Base-by-base conservation (phyloP, 2,113 vertebrate genomes). In the Brevimyrus niger region DNA sequence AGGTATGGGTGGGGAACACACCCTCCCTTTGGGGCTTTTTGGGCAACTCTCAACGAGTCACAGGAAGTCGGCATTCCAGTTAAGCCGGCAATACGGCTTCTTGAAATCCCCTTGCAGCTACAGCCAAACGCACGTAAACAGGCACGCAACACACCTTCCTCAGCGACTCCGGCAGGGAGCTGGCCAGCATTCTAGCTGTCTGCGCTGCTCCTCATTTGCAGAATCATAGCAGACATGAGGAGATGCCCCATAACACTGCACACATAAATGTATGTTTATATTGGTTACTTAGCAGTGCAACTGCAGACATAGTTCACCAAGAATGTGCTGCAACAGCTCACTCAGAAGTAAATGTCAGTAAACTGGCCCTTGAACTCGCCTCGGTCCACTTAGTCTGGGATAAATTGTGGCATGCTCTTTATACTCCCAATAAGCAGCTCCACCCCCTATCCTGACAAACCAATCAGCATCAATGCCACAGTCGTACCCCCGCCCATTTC, bases 31-130 rank as follows among this genome's bases (percentile, higher is more conserved):
- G 27, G 90, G 92, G 92, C 89, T 92, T 90, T 31, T 91, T 89
- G 92, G 92, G 93, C 93, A 89, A 92, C 92, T 94, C 92, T 94
- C 88, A 92, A 93, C 93, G 93, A 92, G 93, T 93, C 91, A 93
- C 91, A 92, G 92, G 92, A 92, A 90, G 92, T 91, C 89, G 87
- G 92, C 90, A 93, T 93, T 93, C 92, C 92, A 93, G 90, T 89
- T 88, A 87, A 90, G 89, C 88, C 84, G 69, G 90, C 88, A 90
- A 27, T 47, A 44, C 88, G 11, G 15, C 69, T 53, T 82, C 31
- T 8, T 23, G 73, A 80, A 44, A 53, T 17, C 13, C 44, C n/a
- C n/a, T 53, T 44, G 47, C 44, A 23, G 65, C 31, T 23, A 76
- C n/a, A 15, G 35, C 31, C 17, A 27, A 53, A 58, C 23, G 15